A percentile compares a stretch with the other conserved stretches of the same genome.
phyloP scores from a whole-genome alignment of 1,140 invertebrate genomes.

The Plodia interpunctella region DNA sequence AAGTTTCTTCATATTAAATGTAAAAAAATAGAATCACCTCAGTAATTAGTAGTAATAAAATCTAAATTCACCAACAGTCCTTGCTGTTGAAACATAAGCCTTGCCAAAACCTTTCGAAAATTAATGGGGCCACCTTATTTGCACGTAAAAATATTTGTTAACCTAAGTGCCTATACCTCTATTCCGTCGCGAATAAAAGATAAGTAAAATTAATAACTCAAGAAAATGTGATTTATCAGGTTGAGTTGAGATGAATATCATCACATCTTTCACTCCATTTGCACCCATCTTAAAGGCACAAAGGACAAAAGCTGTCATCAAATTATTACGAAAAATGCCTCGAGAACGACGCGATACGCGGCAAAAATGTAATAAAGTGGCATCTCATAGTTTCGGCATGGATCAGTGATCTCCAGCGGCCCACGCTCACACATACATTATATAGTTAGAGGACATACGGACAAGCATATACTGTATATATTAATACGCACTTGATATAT shows the following conservation, averaged over 20 bases:
- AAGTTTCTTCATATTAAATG: no score
- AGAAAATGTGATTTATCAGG: constrained; percentile 40
- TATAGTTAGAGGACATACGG: neutral
- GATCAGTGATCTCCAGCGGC: constrained; percentile 8
- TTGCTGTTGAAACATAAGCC: no score
- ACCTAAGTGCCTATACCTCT: no score
- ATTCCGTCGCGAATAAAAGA: neutral
- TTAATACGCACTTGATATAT: no score
- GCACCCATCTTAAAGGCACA: constrained; percentile 15
- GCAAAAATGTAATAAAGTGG: constrained; percentile 28
- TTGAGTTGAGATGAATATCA: constrained; percentile 51
- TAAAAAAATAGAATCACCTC: no score
- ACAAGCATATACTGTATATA: neutral
- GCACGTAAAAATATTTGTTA: no score
- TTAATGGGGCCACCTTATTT: no score
- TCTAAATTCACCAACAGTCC: no score
- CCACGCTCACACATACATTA: constrained; percentile 1
- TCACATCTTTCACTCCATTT: constrained; percentile 28
- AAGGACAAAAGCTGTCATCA: constrained; percentile 30
- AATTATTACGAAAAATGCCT: constrained; percentile 33
- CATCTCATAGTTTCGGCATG: constrained; percentile 18
- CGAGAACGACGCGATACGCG: constrained; percentile 22
- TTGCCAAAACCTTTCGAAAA: no score
- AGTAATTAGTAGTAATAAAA: no score
- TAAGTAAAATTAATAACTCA: neutral